Conservation (phyloP, 2,113 vertebrate species). For the Triplophysa dalaica region DNA sequence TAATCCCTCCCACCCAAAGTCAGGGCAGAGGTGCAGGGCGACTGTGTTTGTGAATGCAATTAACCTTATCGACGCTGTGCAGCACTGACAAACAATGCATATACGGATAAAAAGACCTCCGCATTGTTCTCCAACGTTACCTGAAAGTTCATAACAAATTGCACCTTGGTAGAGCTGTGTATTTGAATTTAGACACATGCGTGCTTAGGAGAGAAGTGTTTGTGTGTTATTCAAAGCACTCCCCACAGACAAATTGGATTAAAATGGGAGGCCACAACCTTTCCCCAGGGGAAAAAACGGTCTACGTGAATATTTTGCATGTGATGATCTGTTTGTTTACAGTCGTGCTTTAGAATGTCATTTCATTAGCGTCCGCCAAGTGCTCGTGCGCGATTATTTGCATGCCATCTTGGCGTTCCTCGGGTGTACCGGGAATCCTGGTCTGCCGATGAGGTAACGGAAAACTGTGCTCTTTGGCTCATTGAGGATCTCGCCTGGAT, state of each 20-base stretch:
- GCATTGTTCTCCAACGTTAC: constrained; percentile 25
- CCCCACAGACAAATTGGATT: constrained; percentile 26
- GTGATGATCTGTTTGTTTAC: constrained; percentile 36
- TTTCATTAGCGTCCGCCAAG: constrained; percentile 5
- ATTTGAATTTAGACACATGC: constrained; percentile 24
- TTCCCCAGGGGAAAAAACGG: constrained; percentile 14
- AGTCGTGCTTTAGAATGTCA: constrained; percentile 14
- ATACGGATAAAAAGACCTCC: constrained; percentile 20
- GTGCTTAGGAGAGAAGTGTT: neutral
- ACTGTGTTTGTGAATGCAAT: constrained; percentile 33
- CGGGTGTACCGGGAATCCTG: neutral
- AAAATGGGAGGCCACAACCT: constrained; percentile 37
- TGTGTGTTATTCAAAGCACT: constrained; percentile 17
- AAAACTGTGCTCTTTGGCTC: constrained; percentile 19
- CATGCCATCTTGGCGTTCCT: neutral
- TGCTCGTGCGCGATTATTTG: constrained; percentile 9
- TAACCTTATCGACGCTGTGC: constrained; percentile 37
- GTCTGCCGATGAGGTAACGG: constrained; percentile 18
- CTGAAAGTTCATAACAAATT: constrained; percentile 3
- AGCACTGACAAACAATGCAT: constrained; percentile 15
- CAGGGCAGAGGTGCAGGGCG: constrained; percentile 37
- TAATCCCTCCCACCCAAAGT: constrained; percentile 21
- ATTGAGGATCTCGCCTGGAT: constrained; percentile 10
- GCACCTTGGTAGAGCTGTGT: constrained; percentile 7
- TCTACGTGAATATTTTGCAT: constrained; percentile 18